Conservation (phyloP, 2,797 vertebrate genomes). For the Gallinago solitaria region DNA sequence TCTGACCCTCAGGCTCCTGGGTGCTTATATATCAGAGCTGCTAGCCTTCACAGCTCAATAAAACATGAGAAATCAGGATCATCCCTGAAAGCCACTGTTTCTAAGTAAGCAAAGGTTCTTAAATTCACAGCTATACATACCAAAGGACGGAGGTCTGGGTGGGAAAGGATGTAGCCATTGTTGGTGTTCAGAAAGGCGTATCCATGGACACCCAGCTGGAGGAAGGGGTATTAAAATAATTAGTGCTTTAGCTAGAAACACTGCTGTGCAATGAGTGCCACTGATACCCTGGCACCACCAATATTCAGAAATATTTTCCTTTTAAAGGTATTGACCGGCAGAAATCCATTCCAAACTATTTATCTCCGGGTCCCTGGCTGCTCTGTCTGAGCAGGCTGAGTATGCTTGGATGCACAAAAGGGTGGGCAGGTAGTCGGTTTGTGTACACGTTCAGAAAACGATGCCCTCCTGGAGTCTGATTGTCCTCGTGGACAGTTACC, state of each 20-base stretch:
- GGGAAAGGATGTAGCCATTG: constrained; percentile 96
- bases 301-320: not conserved
- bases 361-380: fast-evolving
- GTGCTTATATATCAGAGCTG: not conserved
- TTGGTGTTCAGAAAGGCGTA: constrained; percentile 95
- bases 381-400: not conserved
- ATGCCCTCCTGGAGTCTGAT: not conserved
- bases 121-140: constrained; percentile 70
- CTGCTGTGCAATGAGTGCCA: not conserved
- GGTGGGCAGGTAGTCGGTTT: not conserved
- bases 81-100: not conserved
- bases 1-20: not conserved
- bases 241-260: not conserved
- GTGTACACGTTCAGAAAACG: not conserved
- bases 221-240: not conserved
- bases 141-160: constrained; percentile 94
- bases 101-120: not conserved
- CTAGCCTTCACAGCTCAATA: not conserved
- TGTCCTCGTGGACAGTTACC: fast-evolving
- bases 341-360: not conserved
- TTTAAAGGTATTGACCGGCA: not conserved
- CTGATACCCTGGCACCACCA: not conserved
- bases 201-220: constrained; percentile 92
- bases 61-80: not conserved
- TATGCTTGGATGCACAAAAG: not conserved